A percentile compares a stretch with the other conserved stretches of the same genome.
Evolutionary conservation across 2,888 invertebrate genomes (phyloP).

Genomic region (Corythucha ciliata): DNA sequence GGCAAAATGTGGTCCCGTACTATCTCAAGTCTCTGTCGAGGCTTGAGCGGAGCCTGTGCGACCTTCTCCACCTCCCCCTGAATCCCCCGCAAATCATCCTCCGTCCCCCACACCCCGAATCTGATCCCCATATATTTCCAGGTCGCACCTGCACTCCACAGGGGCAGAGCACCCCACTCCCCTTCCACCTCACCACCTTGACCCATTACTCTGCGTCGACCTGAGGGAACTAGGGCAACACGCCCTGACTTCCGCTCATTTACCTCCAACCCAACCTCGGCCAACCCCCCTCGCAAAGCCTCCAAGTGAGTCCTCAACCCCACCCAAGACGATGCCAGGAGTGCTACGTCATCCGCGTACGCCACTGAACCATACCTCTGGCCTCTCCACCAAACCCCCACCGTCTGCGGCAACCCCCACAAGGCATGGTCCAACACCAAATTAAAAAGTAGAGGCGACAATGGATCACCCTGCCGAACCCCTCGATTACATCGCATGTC

Average conservation of each 20-base stretch:
- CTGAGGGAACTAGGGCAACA: constrained; percentile 27
- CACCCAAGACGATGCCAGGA: neutral
- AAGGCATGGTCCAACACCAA: constrained; percentile 30
- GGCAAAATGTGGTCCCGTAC: constrained; percentile 40
- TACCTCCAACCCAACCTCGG: neutral
- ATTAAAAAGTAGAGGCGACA: constrained; percentile 41
- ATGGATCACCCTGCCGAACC: constrained; percentile 42
- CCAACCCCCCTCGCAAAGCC: neutral
- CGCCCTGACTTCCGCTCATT: constrained; percentile 26
- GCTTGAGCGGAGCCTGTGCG: constrained; percentile 40
- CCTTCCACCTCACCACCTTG: neutral
- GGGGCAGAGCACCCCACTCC: neutral
- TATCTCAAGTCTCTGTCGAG: constrained; percentile 40
- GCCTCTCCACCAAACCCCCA: constrained; percentile 12
- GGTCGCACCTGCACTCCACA: neutral
- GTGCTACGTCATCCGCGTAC: constrained; percentile 8
- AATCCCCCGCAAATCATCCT: neutral
- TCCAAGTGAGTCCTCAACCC: neutral
- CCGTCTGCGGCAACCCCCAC: constrained; percentile 5
- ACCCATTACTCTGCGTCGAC: neutral
- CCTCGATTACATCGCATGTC: constrained; percentile 36
- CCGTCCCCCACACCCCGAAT: neutral
- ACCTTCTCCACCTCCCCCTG: constrained; percentile 33
- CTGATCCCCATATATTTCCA: constrained; percentile 3
- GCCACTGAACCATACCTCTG: constrained; percentile 26